Evolutionary conservation across 2,113 vertebrate genomes (phyloP).

Genomic region (Collichthys lucidus): DNA sequence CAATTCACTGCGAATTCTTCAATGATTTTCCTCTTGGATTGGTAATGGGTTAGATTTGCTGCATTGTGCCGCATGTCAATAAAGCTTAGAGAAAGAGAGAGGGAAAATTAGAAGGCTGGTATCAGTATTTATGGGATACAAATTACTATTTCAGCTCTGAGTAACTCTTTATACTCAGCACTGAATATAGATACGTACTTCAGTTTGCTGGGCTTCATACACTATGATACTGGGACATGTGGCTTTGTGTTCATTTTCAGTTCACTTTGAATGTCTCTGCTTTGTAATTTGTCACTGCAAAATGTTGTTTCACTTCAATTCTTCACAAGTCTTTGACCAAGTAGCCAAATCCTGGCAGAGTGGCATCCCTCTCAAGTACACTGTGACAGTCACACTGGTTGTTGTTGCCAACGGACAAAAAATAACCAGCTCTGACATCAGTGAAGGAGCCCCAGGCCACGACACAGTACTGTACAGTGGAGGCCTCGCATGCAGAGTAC

Average conservation of each 20-base stretch:
- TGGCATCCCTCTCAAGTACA: slow-evolving; percentile 29
- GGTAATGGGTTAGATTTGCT: slow-evolving; percentile 18
- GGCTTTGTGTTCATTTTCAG: neutral
- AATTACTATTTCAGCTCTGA: slow-evolving; percentile 2
- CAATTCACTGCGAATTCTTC: slow-evolving; percentile 27
- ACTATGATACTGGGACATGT: neutral
- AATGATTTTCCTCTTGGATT: slow-evolving; percentile 21
- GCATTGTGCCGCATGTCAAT: slow-evolving; percentile 36
- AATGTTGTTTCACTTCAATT: slow-evolving; percentile 2
- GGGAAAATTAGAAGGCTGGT: neutral
- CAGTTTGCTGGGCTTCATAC: neutral
- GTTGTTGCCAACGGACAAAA: slow-evolving; percentile 12
- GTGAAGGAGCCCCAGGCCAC: slow-evolving; percentile 1
- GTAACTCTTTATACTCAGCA: neutral
- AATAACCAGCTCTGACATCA: slow-evolving; percentile 26
- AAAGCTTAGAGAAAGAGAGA: slow-evolving; percentile 9
- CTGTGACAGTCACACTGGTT: slow-evolving; percentile 16
- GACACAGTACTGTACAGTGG: slow-evolving; percentile 10
- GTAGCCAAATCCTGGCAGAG: slow-evolving; percentile 3
- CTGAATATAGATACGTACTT: neutral
- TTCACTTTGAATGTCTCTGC: neutral
- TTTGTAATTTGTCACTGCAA: neutral
- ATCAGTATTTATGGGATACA: slow-evolving; percentile 14
- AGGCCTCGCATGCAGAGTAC: neutral
- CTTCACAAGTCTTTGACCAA: slow-evolving; percentile 1